A percentile compares a stretch with the other conserved stretches of the same genome.
Conservation (phyloP, 2,113 vertebrate genomes). For the Nicator chloris region DNA sequence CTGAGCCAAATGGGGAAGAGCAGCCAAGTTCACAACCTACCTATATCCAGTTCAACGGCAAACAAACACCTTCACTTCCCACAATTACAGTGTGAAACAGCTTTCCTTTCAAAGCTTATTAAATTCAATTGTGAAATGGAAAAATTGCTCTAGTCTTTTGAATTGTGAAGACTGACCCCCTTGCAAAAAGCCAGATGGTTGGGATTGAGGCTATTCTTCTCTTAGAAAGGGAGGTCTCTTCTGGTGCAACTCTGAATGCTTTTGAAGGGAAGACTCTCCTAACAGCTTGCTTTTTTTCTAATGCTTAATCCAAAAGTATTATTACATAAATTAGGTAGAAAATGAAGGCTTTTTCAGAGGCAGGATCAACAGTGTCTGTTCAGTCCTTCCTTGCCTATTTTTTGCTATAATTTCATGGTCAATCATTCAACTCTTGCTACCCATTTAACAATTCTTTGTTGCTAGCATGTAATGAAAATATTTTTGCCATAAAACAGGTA, state of each 20-base stretch:
- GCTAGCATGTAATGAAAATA: neutral
- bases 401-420: neutral
- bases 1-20: neutral
- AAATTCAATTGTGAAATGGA: neutral
- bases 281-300: neutral
- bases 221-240: neutral
- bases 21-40: neutral
- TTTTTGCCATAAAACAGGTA: neutral
- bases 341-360: neutral
- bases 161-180: neutral
- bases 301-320: neutral
- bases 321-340: neutral
- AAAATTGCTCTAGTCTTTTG: neutral
- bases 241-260: neutral
- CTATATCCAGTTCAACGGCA: neutral
- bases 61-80: neutral
- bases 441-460: neutral
- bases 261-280: neutral
- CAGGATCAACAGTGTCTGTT: neutral
- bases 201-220: neutral
- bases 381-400: neutral
- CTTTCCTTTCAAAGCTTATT: neutral
- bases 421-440: rapidly evolving
- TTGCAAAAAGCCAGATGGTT: neutral
- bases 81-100: neutral